These are phyloP conservation scores for Asobara japonica DNA, from an alignment of 1,140 invertebrate genomes.

Conservation along the genomic window DNA sequence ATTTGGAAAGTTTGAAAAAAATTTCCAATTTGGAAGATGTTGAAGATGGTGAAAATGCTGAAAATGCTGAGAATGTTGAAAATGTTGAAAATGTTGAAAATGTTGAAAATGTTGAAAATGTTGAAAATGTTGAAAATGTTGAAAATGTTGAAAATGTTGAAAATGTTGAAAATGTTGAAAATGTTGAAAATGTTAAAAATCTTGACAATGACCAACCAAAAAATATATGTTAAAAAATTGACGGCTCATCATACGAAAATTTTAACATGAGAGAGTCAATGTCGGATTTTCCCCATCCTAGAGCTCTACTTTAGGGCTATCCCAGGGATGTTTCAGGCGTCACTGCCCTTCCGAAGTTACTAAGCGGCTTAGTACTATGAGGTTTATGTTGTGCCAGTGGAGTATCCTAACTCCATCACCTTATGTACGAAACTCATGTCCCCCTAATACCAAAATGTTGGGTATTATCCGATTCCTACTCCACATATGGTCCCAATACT, in stretches of 20 bases:
- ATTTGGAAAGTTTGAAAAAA: too few species aligned
- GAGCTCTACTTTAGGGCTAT: neutral
- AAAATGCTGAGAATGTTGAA: too few species aligned
- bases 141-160: too few species aligned
- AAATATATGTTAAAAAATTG: neutral
- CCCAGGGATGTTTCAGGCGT: conserved; percentile 61
- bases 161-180: too few species aligned
- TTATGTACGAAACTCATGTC: conserved; percentile 50
- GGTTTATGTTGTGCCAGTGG: conserved; percentile 62
- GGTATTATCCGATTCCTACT: conserved; percentile 22
- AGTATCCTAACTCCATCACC: conserved; percentile 61
- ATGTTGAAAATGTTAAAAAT: too few species aligned
- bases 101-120: too few species aligned
- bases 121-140: too few species aligned
- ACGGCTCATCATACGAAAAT: neutral
- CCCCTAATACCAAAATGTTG: conserved; percentile 43
- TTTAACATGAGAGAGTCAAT: conserved; percentile 1
- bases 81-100: too few species aligned
- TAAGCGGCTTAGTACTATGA: conserved; percentile 65
- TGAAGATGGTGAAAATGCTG: too few species aligned
- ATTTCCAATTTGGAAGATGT: too few species aligned
- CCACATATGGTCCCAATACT: conserved; percentile 53
- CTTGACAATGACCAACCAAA: too few species aligned
- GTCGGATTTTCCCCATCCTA: neutral
- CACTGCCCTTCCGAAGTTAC: conserved; percentile 61